Percentiles rank a stretch among this genome's conserved stretches.
Conservation (phyloP, 2,113 vertebrate genomes). For the Colinus virginianus region DNA sequence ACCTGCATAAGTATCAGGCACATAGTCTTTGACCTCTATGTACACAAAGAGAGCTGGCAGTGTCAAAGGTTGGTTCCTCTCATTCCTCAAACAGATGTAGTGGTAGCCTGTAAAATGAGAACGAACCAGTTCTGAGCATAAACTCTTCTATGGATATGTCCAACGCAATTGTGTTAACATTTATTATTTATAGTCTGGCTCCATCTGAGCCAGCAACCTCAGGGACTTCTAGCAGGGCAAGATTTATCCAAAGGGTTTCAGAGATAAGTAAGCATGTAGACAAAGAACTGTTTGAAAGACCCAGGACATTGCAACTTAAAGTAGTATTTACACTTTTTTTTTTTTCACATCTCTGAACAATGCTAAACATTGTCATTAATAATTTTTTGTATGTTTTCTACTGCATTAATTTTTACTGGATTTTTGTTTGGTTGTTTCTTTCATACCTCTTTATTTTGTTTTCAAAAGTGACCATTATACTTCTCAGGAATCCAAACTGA, state of each 20-base stretch:
- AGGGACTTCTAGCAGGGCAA: background rate
- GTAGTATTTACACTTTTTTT: background rate
- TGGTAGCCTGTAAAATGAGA: conserved; percentile 86
- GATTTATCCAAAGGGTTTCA: background rate
- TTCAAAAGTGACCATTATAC: background rate
- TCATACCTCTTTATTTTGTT: background rate
- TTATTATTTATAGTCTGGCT: background rate
- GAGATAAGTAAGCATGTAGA: background rate
- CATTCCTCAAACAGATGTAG: conserved; percentile 94
- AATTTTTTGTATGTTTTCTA: background rate
- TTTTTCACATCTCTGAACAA: background rate
- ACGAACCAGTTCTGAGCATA: background rate
- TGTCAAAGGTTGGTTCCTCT: conserved; percentile 93
- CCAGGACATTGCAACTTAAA: background rate
- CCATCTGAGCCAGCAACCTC: background rate
- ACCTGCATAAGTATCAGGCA: conserved; percentile 98
- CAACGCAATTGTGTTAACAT: background rate
- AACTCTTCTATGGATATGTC: background rate
- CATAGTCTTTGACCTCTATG: conserved; percentile 97
- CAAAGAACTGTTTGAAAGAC: background rate
- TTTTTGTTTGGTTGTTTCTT: background rate
- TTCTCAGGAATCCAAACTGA: background rate
- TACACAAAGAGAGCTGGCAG: conserved; percentile 94
- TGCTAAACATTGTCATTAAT: background rate
- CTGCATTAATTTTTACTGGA: background rate